Evolutionary conservation across 2,888 invertebrate species (phyloP).

Genomic region (Lithophane socia): DNA sequence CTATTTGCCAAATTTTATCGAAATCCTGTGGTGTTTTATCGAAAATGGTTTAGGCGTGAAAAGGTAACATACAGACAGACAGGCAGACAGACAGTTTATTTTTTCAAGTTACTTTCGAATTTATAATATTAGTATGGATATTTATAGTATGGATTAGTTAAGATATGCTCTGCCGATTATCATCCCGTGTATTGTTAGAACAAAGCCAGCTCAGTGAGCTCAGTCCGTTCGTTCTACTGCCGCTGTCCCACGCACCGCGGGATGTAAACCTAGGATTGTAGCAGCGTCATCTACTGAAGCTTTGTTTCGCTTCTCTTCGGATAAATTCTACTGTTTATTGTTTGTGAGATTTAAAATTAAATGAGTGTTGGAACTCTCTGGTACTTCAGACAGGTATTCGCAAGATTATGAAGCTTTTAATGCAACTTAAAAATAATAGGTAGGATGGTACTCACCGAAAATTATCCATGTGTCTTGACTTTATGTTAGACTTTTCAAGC

Average conservation of each 20-base stretch:
- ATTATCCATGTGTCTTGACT: neutral
- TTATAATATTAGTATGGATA: too few relatives aligned
- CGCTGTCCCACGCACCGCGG: slow-evolving; percentile 75
- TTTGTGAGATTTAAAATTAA: neutral
- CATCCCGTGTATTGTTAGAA: slow-evolving; percentile 56
- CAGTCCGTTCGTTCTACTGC: slow-evolving; percentile 71
- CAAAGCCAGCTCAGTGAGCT: slow-evolving; percentile 71
- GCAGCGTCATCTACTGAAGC: slow-evolving; percentile 65
- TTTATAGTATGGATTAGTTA: too few relatives aligned
- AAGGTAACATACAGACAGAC: too few relatives aligned
- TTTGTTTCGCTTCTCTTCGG: slow-evolving; percentile 26
- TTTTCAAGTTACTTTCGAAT: too few relatives aligned
- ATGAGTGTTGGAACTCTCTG: neutral
- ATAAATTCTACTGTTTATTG: slow-evolving; percentile 33
- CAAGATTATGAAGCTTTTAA: neutral
- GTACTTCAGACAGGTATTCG: neutral
- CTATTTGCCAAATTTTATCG: too few relatives aligned
- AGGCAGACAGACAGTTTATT: too few relatives aligned
- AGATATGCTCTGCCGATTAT: slow-evolving; percentile 5
- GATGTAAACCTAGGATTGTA: slow-evolving; percentile 78
- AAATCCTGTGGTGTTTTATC: too few relatives aligned
- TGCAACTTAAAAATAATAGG: too few relatives aligned
- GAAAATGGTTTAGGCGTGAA: too few relatives aligned
- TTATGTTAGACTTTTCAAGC: neutral
- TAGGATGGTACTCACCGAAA: neutral